Evolutionary conservation across 2,888 invertebrate genomes (phyloP).

Genomic region (Drosophila nigricruria): DNA sequence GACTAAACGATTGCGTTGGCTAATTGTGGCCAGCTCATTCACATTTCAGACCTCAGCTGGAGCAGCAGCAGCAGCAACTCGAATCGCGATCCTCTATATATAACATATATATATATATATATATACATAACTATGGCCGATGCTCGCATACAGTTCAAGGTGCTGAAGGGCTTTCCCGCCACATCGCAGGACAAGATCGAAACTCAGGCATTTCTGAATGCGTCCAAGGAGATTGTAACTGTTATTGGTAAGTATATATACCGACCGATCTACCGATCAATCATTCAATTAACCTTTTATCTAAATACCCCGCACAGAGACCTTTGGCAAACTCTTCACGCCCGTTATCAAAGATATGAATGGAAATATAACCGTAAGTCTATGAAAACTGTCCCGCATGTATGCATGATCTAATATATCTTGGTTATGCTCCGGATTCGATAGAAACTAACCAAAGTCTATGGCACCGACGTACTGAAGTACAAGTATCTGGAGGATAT

Average conservation of each 20-base stretch:
- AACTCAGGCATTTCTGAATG: conserved; percentile 87
- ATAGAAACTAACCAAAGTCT: conserved; percentile 88
- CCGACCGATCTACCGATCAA: conserved; percentile 10
- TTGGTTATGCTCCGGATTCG: neutral
- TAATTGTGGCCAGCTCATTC: conserved; percentile 40
- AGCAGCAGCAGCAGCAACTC: conserved; percentile 19
- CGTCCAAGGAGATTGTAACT: conserved; percentile 88
- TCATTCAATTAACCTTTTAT: conserved; percentile 4
- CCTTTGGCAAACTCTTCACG: conserved; percentile 90
- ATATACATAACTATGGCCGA: conserved; percentile 34
- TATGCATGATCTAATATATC: conserved; percentile 2
- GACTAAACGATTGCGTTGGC: conserved; percentile 14
- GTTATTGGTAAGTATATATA: conserved; percentile 88
- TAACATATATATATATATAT: conserved; percentile 9
- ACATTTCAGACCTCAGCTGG: conserved; percentile 45
- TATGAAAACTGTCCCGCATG: neutral
- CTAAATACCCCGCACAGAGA: conserved; percentile 86
- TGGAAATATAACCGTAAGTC: conserved; percentile 90
- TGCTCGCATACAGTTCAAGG: conserved; percentile 80
- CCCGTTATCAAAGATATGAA: conserved; percentile 92
- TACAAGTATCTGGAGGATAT: conserved; percentile 89
- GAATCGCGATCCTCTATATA: conserved; percentile 13
- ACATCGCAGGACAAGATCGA: conserved; percentile 87
- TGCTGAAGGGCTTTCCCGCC: conserved; percentile 87
- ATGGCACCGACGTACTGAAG: conserved; percentile 86